Percentiles rank a stretch among this genome's conserved stretches.
Evolutionary conservation across 53 echinoderm and acorn worm genomes (phyloP).

Genomic region (Holothuria leucospilota): DNA sequence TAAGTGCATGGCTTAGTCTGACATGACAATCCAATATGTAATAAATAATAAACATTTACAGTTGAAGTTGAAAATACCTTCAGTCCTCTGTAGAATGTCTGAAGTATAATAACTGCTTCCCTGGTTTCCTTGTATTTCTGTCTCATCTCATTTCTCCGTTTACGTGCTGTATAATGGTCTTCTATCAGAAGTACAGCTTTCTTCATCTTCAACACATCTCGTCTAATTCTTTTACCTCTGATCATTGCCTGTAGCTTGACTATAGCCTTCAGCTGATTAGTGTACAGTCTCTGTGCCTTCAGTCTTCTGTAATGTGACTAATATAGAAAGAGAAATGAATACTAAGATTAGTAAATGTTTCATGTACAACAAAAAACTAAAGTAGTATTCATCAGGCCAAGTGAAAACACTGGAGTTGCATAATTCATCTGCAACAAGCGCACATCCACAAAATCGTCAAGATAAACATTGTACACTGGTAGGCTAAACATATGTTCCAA

Average conservation of each 20-base stretch:
- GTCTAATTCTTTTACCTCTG: slow-evolving; percentile 52
- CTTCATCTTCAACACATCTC: slow-evolving; percentile 39
- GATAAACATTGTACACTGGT: too few relatives aligned
- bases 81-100: slow-evolving; percentile 60
- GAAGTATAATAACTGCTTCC: slow-evolving; percentile 67
- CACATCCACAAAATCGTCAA: too few relatives aligned
- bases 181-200: slow-evolving; percentile 37
- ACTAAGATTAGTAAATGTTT: neutral
- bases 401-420: too few relatives aligned
- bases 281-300: slow-evolving; percentile 19
- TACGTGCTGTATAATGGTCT: slow-evolving; percentile 31
- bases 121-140: slow-evolving; percentile 25
- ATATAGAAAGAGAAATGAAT: neutral
- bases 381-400: too few relatives aligned
- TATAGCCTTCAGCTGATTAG: neutral
- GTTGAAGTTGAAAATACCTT: neutral
- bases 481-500: too few relatives aligned
- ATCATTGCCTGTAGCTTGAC: slow-evolving; percentile 56
- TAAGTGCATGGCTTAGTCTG: too few relatives aligned
- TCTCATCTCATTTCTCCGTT: neutral
- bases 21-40: too few relatives aligned
- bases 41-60: too few relatives aligned
- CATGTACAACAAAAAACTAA: too few relatives aligned
- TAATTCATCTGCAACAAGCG: too few relatives aligned
- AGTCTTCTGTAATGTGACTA: slow-evolving; percentile 46